Evolutionary conservation across 2,113 vertebrate genomes (phyloP).

Genomic region (Donacobius atricapilla): DNA sequence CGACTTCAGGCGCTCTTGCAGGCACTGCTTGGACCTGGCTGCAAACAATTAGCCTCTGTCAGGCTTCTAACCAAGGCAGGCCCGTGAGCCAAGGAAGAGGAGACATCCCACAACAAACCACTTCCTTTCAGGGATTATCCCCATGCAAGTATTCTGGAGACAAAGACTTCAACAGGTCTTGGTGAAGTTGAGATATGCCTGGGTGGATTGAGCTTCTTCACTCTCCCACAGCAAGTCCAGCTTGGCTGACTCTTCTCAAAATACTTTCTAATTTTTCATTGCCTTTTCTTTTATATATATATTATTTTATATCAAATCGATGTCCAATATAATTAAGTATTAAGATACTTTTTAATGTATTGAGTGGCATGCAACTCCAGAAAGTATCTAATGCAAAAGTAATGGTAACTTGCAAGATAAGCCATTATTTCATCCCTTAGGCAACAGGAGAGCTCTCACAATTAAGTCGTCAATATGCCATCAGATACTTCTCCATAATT

Average conservation of each 20-base stretch:
- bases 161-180: too few relatives aligned
- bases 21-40: background rate
- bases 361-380: background rate
- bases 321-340: background rate
- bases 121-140: background rate
- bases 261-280: background rate
- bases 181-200: too few relatives aligned
- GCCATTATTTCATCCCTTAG: background rate
- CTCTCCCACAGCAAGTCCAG: background rate
- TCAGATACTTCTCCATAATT: background rate
- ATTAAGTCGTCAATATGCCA: rapidly evolving
- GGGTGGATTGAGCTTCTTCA: background rate
- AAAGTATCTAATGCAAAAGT: background rate
- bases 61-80: background rate
- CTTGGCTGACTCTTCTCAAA: background rate
- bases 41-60: background rate
- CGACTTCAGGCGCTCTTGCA: background rate
- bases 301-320: background rate
- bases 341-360: background rate
- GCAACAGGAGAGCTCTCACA: background rate
- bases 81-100: background rate
- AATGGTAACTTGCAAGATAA: background rate
- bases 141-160: background rate
- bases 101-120: background rate
- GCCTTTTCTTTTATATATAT: background rate